phyloP scores from a whole-genome alignment of 2,113 vertebrate genomes.

The Tragelaphus buxtoni region DNA sequence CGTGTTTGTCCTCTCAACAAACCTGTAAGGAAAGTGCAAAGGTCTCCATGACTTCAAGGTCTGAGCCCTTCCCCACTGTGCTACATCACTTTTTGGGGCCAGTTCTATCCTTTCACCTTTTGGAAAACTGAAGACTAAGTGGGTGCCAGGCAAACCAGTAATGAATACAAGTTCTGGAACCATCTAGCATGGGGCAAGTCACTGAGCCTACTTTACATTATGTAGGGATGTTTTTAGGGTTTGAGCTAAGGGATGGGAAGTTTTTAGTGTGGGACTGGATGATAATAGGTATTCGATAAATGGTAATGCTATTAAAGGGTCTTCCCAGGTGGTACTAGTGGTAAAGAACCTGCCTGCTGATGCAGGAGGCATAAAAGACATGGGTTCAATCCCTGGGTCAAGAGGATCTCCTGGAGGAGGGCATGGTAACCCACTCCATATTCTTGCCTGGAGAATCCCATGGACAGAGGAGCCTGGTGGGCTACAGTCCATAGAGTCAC shows the following conservation, averaged over 20 bases:
- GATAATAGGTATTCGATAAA: not conserved
- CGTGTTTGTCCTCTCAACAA: accelerated
- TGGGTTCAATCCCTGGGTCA: not conserved
- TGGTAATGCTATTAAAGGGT: not conserved
- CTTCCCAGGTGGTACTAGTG: not conserved
- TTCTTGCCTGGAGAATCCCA: not conserved
- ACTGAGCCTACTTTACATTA: not conserved
- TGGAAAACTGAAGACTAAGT: not conserved
- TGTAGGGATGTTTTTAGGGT: not conserved
- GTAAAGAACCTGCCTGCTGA: not conserved
- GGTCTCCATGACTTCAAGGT: not conserved
- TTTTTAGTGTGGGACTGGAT: not conserved
- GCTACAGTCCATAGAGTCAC: not conserved
- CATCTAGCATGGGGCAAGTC: not conserved
- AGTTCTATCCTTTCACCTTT: not conserved
- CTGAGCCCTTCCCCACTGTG: not conserved
- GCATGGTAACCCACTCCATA: not conserved
- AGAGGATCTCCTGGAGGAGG: not conserved
- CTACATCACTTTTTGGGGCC: not conserved
- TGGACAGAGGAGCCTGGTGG: not conserved
- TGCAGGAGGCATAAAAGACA: not conserved
- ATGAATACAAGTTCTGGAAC: not conserved
- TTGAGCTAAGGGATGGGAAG: not conserved
- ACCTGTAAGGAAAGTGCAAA: not conserved
- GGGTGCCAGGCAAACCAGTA: not conserved